These are phyloP conservation scores for Crossocerus cetratus DNA, from an alignment of 2,888 invertebrate species.

Conservation along the genomic window DNA sequence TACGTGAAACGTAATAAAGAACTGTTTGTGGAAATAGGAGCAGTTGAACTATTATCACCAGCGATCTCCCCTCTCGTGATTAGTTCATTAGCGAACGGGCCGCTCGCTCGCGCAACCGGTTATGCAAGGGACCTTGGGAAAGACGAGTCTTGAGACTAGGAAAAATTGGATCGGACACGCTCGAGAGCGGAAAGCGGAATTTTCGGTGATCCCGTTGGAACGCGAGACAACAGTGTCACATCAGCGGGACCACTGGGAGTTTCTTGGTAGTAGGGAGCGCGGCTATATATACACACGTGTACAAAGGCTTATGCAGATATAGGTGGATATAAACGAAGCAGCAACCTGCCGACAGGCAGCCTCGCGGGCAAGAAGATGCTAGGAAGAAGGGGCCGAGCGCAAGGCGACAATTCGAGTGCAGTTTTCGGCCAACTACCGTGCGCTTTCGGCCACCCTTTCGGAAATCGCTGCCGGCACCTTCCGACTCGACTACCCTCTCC, in stretches of 20 bases:
- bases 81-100: too few relatives aligned
- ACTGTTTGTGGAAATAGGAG: constrained; percentile 51
- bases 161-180: background rate
- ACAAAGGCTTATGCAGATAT: constrained; percentile 27
- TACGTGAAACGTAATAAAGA: constrained; percentile 62
- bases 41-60: background rate
- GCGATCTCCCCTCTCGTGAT: too few relatives aligned
- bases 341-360: constrained; percentile 36
- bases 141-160: too few relatives aligned
- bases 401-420: constrained; percentile 54
- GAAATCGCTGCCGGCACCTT: constrained; percentile 19
- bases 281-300: constrained; percentile 26
- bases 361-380: constrained; percentile 26
- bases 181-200: background rate
- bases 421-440: constrained; percentile 43
- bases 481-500: too few relatives aligned
- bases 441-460: constrained; percentile 40
- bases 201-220: background rate
- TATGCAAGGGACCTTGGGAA: too few relatives aligned
- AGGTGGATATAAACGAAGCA: constrained; percentile 40
- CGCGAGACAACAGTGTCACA: constrained; percentile 22
- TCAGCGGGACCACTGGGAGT: constrained; percentile 18
- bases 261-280: constrained; percentile 13
- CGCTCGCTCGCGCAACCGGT: too few relatives aligned
- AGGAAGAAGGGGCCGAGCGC: constrained; percentile 38